Conservation (phyloP, 2,888 invertebrate species). For the Zygogramma bicolorata region DNA sequence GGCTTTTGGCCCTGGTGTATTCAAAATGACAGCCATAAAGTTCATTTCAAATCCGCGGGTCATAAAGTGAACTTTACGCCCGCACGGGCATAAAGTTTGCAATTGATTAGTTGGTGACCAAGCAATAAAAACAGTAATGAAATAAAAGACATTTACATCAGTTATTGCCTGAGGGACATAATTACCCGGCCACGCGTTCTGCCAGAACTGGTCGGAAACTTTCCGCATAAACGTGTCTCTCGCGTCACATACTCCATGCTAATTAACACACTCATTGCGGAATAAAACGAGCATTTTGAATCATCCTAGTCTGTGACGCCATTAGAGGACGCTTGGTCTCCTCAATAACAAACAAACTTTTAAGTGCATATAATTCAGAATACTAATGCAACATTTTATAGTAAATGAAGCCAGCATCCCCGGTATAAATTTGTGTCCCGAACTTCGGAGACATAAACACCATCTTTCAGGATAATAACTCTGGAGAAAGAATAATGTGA, state of each 20-base stretch:
- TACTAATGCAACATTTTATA: conserved; percentile 46
- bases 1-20: too few relatives aligned
- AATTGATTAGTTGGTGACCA: too few relatives aligned
- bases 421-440: conserved; percentile 38
- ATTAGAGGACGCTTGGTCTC: conserved; percentile 34
- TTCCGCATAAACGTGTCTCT: not conserved
- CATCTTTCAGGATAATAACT: conserved; percentile 43
- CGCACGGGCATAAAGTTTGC: too few relatives aligned
- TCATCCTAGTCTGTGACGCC: conserved; percentile 23
- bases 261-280: conserved; percentile 6
- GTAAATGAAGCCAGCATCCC: conserved; percentile 31
- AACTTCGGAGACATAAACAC: conserved; percentile 52
- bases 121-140: too few relatives aligned
- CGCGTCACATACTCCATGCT: not conserved
- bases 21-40: too few relatives aligned
- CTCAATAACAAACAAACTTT: conserved; percentile 45
- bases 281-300: conserved; percentile 24
- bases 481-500: conserved; percentile 21
- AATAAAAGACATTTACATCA: too few relatives aligned
- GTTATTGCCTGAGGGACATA: not conserved
- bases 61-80: too few relatives aligned
- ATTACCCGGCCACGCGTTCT: not conserved
- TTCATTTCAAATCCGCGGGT: too few relatives aligned
- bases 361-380: conserved; percentile 44
- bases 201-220: not conserved